A percentile compares a stretch with the other conserved stretches of the same genome.
phyloP scores from a whole-genome alignment of 2,113 vertebrate genomes.

The Oostethus manadensis region DNA sequence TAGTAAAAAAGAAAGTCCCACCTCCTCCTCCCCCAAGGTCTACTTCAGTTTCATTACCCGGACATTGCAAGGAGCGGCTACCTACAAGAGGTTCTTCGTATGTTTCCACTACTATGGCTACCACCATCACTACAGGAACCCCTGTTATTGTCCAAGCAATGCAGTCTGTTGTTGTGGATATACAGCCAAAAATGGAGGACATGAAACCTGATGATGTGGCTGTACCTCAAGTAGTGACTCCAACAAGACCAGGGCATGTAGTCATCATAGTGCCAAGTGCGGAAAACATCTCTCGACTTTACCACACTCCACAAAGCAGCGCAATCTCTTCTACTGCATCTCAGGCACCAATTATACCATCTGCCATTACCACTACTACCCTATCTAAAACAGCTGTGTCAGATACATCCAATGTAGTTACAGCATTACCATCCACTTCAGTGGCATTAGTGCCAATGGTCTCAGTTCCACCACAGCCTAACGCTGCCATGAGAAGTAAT shows the following conservation, averaged over 20 bases:
- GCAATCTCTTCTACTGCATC: slow-evolving; percentile 49
- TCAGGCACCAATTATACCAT: slow-evolving; percentile 49
- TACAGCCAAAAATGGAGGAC: slow-evolving; percentile 58
- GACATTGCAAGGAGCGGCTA: slow-evolving; percentile 27
- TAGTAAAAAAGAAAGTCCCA: slow-evolving; percentile 65
- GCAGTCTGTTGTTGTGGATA: slow-evolving; percentile 64
- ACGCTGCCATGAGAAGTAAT: slow-evolving; percentile 66
- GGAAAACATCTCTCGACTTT: slow-evolving; percentile 47
- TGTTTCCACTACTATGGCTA: slow-evolving; percentile 31
- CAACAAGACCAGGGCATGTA: slow-evolving; percentile 63
- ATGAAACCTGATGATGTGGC: slow-evolving; percentile 35
- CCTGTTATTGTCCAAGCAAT: slow-evolving; percentile 38
- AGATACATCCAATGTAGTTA: slow-evolving; percentile 37
- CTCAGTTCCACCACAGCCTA: slow-evolving; percentile 56
- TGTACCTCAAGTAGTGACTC: slow-evolving; percentile 49
- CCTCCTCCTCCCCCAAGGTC: slow-evolving; percentile 63
- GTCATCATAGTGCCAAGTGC: slow-evolving; percentile 72
- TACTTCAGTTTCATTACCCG: slow-evolving; percentile 59
- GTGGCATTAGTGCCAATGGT: slow-evolving; percentile 32
- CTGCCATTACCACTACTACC: slow-evolving; percentile 20
- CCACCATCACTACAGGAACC: slow-evolving; percentile 22
- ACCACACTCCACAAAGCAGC: slow-evolving; percentile 36
- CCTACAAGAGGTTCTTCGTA: slow-evolving; percentile 37
- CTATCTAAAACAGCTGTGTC: slow-evolving; percentile 16
- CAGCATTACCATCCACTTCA: slow-evolving; percentile 41